Base-by-base conservation (phyloP, 2,797 vertebrate genomes). In the Xenops minutus region DNA sequence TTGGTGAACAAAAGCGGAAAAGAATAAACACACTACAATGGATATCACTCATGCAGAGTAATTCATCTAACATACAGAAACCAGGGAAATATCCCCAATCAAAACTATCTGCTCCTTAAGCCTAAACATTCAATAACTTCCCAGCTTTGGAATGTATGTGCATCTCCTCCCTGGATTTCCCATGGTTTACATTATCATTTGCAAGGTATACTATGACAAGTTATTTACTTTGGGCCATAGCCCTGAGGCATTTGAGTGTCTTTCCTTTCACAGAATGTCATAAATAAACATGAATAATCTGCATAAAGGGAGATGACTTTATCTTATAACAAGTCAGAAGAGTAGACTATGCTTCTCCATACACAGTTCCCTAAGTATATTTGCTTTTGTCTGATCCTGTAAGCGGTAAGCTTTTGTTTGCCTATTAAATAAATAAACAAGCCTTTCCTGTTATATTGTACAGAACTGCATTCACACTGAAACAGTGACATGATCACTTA, bases 111-210 rank as follows among this genome's bases (percentile, higher is more conserved):
- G 89, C 59, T 96, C 67, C 92, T 91, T 84, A 88, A 96, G 89
- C 83, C 95, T 96, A 97, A 97, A 96, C 96, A 96, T 96, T 95
- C 93, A 96, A 93, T 94, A 97, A 96, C 85, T 96, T 96, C 95
- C 89, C 91, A 94, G 92, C 79, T 88, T 96, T 91, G 94, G 93
- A 96, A 97, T 93, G 92, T 54, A 88, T 59, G 89, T 88, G 85
- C 93, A 97, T 93, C 92, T 97, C 87, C 62, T 96, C 82, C 59
- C 66, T 84, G 85, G 69, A 69, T 92, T 91, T 93, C 91, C 82
- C 49, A 63, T 67, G 55, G 91, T 97, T 97, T 96, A 94, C 67
- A 88, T 94, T 96, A 95, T 95, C 91, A 91, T 96, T 96, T 96
- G 91, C 95, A 92, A 97, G 94, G 95, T 97, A 94, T 96, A 97